Conservation (phyloP, 2,113 vertebrate genomes). For the Hystrix cristata region DNA sequence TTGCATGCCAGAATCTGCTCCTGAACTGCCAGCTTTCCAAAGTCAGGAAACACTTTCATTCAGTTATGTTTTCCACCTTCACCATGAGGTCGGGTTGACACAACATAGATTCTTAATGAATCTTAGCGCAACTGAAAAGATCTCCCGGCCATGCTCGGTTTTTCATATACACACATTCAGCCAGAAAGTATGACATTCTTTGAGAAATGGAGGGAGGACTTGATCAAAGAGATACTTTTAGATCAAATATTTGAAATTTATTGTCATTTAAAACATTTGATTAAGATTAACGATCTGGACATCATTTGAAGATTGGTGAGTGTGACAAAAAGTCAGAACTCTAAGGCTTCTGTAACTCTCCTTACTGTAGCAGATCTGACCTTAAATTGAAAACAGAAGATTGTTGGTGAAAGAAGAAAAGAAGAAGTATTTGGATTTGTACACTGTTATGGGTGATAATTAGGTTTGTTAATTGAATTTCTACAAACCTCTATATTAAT, state of each 20-base stretch:
- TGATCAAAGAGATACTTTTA: neutral
- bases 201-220: neutral
- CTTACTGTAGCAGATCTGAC: neutral
- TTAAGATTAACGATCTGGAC: constrained; percentile 8
- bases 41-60: neutral
- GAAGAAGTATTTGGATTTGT: neutral
- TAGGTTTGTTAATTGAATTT: neutral
- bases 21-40: neutral
- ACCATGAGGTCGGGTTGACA: neutral
- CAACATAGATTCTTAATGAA: neutral
- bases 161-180: neutral
- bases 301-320: neutral
- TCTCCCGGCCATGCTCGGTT: neutral
- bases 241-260: neutral
- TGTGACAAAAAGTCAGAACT: neutral
- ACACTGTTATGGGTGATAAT: neutral
- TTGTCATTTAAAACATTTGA: neutral
- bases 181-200: neutral
- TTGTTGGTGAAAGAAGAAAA: neutral
- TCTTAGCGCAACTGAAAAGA: neutral
- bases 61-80: neutral
- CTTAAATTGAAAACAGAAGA: neutral
- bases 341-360: neutral
- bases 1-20: neutral
- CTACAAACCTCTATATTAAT: neutral